A percentile compares a stretch with the other conserved stretches of the same genome.
Evolutionary conservation across 2,113 vertebrate genomes (phyloP).

Genomic region (Heterotis niloticus): DNA sequence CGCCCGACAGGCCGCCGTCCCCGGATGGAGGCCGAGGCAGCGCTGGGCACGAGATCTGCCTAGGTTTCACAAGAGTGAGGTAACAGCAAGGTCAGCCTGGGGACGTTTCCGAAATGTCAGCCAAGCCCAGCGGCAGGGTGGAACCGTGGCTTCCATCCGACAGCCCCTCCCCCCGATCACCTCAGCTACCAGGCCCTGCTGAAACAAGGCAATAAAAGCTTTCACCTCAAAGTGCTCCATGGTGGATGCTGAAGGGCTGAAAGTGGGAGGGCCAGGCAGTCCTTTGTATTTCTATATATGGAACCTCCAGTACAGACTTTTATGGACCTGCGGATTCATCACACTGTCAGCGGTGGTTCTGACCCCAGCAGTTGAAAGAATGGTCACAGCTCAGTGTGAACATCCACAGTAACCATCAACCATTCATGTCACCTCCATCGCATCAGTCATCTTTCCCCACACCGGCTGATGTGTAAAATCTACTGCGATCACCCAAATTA

Average conservation of each 20-base stretch:
- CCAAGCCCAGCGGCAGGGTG: constrained; percentile 6
- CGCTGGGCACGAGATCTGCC: neutral
- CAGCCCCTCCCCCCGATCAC: neutral
- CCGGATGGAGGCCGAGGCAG: neutral
- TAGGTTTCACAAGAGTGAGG: constrained; percentile 9
- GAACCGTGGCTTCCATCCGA: neutral
- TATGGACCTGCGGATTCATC: neutral
- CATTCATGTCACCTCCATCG: no score
- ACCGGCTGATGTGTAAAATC: no score
- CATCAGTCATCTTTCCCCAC: no score
- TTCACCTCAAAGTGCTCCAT: neutral
- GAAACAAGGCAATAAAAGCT: neutral
- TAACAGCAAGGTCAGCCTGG: constrained; percentile 24
- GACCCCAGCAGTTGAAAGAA: no score
- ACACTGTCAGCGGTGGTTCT: no score
- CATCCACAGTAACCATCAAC: no score
- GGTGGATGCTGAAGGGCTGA: neutral
- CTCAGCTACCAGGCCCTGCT: neutral
- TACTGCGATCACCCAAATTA: no score
- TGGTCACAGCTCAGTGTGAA: no score
- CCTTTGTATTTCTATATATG: neutral
- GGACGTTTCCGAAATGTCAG: constrained; percentile 30
- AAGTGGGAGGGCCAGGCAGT: neutral
- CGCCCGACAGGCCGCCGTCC: neutral
- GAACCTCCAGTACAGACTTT: neutral